Conservation (phyloP, 2,113 vertebrate genomes). For the Mastomys natalensis region DNA sequence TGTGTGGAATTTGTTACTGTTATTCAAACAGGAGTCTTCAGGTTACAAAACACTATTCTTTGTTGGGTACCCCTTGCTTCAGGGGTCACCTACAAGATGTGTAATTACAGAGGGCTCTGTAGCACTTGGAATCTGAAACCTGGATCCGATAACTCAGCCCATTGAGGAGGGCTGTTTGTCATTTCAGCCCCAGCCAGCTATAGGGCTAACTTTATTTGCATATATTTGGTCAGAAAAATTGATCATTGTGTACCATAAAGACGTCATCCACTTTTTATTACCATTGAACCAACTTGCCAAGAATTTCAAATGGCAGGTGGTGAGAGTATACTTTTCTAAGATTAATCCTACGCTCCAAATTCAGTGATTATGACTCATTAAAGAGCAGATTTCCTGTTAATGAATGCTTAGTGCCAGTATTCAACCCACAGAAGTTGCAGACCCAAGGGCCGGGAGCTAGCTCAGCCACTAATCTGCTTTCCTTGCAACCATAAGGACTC, state of each 20-base stretch:
- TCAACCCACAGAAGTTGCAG: background rate
- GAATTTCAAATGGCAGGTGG: slow-evolving; percentile 49
- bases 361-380: slow-evolving; percentile 69
- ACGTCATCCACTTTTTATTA: slow-evolving; percentile 25
- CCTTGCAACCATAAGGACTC: background rate
- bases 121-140: background rate
- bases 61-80: background rate
- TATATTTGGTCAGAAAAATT: slow-evolving; percentile 57
- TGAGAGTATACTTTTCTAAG: slow-evolving; percentile 59
- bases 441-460: background rate
- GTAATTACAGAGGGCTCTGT: background rate
- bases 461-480: background rate
- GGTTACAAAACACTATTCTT: background rate
- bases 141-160: background rate
- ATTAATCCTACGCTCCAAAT: slow-evolving; percentile 62
- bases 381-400: slow-evolving; percentile 70
- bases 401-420: background rate
- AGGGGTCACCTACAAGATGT: background rate
- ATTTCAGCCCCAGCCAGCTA: slow-evolving; percentile 30
- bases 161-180: background rate
- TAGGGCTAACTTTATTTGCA: background rate
- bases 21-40: background rate
- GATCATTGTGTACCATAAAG: slow-evolving; percentile 44
- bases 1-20: background rate
- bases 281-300: slow-evolving; percentile 54